These are phyloP conservation scores for Lithophane socia DNA, from an alignment of 2,888 invertebrate species.

Conservation along the genomic window DNA sequence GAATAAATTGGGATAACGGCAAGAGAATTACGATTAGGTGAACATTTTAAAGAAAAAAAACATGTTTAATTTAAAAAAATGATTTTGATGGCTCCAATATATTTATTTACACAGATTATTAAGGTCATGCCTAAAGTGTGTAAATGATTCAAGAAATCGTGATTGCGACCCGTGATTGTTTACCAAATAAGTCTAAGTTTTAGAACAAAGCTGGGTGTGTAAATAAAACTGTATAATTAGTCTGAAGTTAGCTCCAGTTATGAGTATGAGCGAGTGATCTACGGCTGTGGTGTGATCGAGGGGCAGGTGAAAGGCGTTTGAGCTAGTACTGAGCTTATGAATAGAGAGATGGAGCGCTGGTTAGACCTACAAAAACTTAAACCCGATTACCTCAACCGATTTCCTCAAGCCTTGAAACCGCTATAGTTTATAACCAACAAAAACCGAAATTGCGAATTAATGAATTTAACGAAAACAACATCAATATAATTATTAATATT, in stretches of 20 bases:
- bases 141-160: background rate
- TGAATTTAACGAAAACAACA: background rate
- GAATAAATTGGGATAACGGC: too few relatives aligned
- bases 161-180: background rate
- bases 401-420: background rate
- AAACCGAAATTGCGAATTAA: too few relatives aligned
- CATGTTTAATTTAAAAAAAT: background rate
- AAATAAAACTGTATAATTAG: constrained; percentile 71
- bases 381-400: background rate
- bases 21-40: background rate
- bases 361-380: background rate
- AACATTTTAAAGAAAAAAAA: background rate
- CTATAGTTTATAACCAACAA: background rate
- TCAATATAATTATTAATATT: background rate
- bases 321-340: constrained; percentile 16
- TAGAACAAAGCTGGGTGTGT: constrained; percentile 55
- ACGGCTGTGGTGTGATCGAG: constrained; percentile 56
- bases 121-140: background rate
- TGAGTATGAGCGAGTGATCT: constrained; percentile 68
- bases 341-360: constrained; percentile 22
- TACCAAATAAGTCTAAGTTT: constrained; percentile 8
- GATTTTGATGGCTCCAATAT: background rate
- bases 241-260: constrained; percentile 70
- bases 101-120: background rate
- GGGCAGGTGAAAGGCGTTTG: constrained; percentile 63